Evolutionary conservation across 2,888 invertebrate genomes (phyloP), one percentile per base, ranked within the genome.

Genomic region (Drymonia ruficornis): DNA sequence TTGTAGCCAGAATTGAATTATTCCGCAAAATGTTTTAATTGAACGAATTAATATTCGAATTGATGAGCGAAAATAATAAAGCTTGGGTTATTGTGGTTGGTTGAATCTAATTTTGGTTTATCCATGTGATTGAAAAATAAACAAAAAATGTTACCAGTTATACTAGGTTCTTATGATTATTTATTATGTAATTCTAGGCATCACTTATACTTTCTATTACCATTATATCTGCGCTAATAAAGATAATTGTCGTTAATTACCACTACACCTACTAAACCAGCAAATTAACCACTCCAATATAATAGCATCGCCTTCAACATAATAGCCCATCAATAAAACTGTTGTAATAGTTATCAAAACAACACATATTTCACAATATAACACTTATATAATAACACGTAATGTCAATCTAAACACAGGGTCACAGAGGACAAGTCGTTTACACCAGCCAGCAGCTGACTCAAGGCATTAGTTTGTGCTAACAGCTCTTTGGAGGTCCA

Each of bases 401-500:
- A 56, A 59, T 52, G 51, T 63, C 49, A 53, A 51, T 13, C 23
- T 53, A n/a, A 54, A 52, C 52, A 23, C n/a, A 45, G 53, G 56
- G 51, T 65, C 64, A 59, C 52, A 60, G 42, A 70, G 62, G 64
- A 64, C 57, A 63, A 50, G 15, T 48, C 51, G 52, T 63, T 52
- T 15, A 36, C 51, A 56, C 59, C 55, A 52, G 53, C 58, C 55
- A 65, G 58, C 53, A 58, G 60, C 48, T 54, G 65, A 69, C 71
- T 65, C 67, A 77, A 74, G 76, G 74, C 56, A 51, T 50, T 43
- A 56, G 62, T 56, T 59, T 56, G 53, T 65, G 63, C 60, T 76
- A 76, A 74, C 62, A 63, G 52, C 48, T 55, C 47, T 48, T 60
- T 52, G 67, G 80, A 84, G 84, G 82, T 75, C 64, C 58, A 55